phyloP scores from a whole-genome alignment of 2,113 vertebrate species.

The Rhinichthys klamathensis region DNA sequence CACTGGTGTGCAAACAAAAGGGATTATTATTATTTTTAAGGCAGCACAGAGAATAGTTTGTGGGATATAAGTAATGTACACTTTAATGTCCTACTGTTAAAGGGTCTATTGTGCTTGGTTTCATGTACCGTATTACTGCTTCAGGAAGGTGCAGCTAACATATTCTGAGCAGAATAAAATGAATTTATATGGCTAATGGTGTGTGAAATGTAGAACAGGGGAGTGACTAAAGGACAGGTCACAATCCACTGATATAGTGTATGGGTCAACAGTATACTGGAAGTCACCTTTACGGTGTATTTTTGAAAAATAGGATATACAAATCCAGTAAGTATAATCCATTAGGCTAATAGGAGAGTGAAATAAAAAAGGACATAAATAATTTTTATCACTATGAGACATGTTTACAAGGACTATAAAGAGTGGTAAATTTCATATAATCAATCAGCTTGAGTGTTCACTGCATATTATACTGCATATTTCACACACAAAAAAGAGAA shows the following conservation, averaged over 20 bases:
- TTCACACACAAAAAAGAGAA: background rate
- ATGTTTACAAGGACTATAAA: background rate
- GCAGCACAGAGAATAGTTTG: background rate
- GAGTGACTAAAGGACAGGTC: background rate
- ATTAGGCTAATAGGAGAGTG: background rate
- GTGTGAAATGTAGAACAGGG: slow-evolving; percentile 6
- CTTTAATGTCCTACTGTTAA: background rate
- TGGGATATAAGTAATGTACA: background rate
- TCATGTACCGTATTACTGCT: background rate
- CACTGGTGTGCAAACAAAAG: background rate
- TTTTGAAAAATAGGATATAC: background rate
- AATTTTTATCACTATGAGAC: background rate
- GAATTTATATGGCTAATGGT: background rate
- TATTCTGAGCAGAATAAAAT: slow-evolving; percentile 8
- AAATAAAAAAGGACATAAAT: background rate
- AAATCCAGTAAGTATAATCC: background rate
- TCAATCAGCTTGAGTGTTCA: background rate
- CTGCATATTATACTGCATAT: background rate
- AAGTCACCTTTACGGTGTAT: background rate
- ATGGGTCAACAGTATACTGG: background rate
- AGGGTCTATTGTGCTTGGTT: slow-evolving; percentile 14
- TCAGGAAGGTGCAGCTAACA: background rate
- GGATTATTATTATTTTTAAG: background rate
- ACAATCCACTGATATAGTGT: background rate
- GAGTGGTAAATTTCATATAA: background rate